These are phyloP conservation scores for Oceanodroma tethys DNA, from an alignment of 2,113 vertebrate genomes.

Conservation along the genomic window DNA sequence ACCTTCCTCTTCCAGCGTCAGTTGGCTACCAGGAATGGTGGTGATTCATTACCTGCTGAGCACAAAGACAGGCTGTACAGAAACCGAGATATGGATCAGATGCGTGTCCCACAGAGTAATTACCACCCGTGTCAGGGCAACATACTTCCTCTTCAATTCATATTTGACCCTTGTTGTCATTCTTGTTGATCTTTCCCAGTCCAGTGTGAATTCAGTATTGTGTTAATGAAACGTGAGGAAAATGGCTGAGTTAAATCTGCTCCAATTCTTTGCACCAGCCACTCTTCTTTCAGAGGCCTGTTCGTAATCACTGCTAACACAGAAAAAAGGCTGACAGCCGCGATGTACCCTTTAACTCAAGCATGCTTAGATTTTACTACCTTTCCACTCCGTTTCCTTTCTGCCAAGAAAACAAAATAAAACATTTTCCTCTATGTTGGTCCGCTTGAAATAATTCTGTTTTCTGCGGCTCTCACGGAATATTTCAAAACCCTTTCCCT, in stretches of 20 bases:
- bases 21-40: not conserved
- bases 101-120: not conserved
- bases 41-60: not conserved
- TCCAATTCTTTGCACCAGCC: not conserved
- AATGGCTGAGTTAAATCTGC: not conserved
- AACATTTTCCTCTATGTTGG: not conserved
- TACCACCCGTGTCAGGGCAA: not conserved
- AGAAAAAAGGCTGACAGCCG: not conserved
- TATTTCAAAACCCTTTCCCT: not conserved
- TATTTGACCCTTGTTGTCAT: not conserved
- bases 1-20: not conserved
- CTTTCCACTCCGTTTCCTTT: not conserved
- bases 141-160: not conserved
- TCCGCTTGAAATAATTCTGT: not conserved
- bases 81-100: not conserved
- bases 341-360: not conserved
- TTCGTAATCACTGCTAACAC: not conserved
- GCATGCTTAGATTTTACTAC: not conserved
- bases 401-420: not conserved
- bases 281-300: not conserved
- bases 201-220: not conserved
- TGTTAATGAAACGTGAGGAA: not conserved
- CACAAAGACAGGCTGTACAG: not conserved
- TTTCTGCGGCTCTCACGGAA: not conserved
- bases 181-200: not conserved